Conservation (phyloP, 2,888 invertebrate species). For the Choreutis nemorana region DNA sequence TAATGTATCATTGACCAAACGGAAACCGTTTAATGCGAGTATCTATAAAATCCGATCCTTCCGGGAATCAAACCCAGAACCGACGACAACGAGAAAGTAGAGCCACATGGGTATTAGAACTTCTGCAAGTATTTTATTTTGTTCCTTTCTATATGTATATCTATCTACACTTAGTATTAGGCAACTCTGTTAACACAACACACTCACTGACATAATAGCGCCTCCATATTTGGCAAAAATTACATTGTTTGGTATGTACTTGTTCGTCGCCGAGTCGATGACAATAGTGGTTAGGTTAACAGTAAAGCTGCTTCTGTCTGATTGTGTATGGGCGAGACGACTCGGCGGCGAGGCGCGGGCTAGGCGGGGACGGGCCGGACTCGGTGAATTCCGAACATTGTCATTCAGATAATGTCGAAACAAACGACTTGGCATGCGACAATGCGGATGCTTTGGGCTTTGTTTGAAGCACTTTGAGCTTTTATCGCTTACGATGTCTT, state of each 20-base stretch:
- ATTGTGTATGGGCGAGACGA: slow-evolving; percentile 50
- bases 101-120: too few relatives aligned
- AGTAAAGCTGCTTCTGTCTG: slow-evolving; percentile 61
- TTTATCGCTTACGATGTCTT: slow-evolving; percentile 11
- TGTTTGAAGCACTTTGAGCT: slow-evolving; percentile 23
- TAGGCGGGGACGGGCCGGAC: slow-evolving; percentile 19
- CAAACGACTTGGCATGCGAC: slow-evolving; percentile 55
- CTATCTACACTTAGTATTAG: too few relatives aligned
- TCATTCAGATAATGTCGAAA: slow-evolving; percentile 58
- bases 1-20: too few relatives aligned
- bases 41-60: too few relatives aligned
- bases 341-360: slow-evolving; percentile 17
- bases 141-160: too few relatives aligned
- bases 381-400: slow-evolving; percentile 55
- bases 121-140: too few relatives aligned
- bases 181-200: too few relatives aligned
- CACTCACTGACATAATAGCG: slow-evolving; percentile 58
- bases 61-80: too few relatives aligned
- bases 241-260: slow-evolving; percentile 55
- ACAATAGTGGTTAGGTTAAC: slow-evolving; percentile 58
- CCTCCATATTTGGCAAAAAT: slow-evolving; percentile 56
- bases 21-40: too few relatives aligned
- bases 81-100: too few relatives aligned
- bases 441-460: slow-evolving; percentile 37
- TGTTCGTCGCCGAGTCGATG: too few relatives aligned